A percentile compares a stretch with the other conserved stretches of the same genome.
phyloP scores from a whole-genome alignment of 2,797 vertebrate species.

The Manis crassicaudata region DNA sequence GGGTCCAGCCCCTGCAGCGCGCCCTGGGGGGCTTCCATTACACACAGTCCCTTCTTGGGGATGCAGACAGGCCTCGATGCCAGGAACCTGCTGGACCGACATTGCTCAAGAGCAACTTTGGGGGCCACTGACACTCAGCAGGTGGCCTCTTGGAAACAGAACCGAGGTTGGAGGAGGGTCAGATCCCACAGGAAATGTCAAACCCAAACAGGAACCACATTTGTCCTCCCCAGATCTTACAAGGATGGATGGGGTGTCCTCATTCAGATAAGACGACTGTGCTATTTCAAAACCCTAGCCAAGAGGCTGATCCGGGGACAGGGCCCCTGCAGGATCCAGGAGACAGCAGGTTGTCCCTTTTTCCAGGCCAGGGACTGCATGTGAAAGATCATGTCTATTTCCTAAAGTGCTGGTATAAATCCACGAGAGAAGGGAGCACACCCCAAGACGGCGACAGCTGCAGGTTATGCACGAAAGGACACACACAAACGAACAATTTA shows the following conservation, averaged over 20 bases:
- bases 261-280: not conserved
- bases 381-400: not conserved
- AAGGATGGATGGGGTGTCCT: slow-evolving; percentile 30
- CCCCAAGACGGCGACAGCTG: not conserved
- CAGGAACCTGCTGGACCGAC: not conserved
- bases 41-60: not conserved
- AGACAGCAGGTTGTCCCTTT: not conserved
- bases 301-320: not conserved
- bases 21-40: not conserved
- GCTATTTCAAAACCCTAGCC: slow-evolving; percentile 50
- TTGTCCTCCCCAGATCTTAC: not conserved
- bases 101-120: not conserved
- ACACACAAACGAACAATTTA: rapidly evolving
- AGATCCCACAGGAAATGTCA: slow-evolving; percentile 57
- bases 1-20: not conserved
- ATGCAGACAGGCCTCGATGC: not conserved
- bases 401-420: not conserved
- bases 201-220: slow-evolving; percentile 68
- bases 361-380: not conserved
- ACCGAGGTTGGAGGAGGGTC: not conserved
- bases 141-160: slow-evolving; percentile 56
- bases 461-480: not conserved
- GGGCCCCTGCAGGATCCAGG: not conserved
- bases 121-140: slow-evolving; percentile 47
- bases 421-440: not conserved